Base-by-base conservation (phyloP, 1,140 invertebrate species). In the Palaemon carinicauda region DNA sequence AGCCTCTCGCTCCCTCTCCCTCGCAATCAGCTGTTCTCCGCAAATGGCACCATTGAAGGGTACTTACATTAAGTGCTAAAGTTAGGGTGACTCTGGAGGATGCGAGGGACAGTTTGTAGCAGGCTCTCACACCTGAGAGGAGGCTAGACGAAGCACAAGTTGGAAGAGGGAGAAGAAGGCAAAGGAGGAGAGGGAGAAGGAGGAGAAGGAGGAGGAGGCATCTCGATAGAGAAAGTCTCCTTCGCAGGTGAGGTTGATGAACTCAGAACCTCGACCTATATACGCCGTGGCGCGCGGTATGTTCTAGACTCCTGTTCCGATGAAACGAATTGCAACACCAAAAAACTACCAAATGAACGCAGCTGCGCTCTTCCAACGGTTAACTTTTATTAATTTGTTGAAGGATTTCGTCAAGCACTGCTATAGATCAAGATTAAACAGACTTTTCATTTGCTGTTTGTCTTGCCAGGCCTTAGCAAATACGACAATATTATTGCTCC, bases 181-280 rank as follows among this genome's bases (percentile, higher is more conserved):
- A 21, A 3, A 41, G 14, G 75, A 53, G 24, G 51, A 50, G 75
- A 27, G 17, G 3, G 33, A 24, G 33, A 17, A 56, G 75, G 82
- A 75, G 79, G 74, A 75, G 74, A 52, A 78, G 75, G 27, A 33
- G 29, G 69, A 71, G 51, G n/a, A 85, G 41, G 54, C 41, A 29
- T 41, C 71, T 52, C 54, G 31, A 24, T 75, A 69, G 82, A 85
- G 82, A 85, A 85, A 85, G 82, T 85, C 82, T 85, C 41, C 41
- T 41, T 41, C 41, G 41, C 75, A 17, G 75, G 54, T 78, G 82
- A 54, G 82, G 82, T 85, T 69, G 75, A 79, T 85, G 82, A 85
- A 85, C 82, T 79, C 56, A 65, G 56, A 71, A 77, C 82, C 82
- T 85, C 82, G 82, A 85, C 82, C 82, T 54, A 79, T 78, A 85